These are phyloP conservation scores for Malacosoma neustria DNA, from an alignment of 2,888 invertebrate genomes.

Conservation along the genomic window DNA sequence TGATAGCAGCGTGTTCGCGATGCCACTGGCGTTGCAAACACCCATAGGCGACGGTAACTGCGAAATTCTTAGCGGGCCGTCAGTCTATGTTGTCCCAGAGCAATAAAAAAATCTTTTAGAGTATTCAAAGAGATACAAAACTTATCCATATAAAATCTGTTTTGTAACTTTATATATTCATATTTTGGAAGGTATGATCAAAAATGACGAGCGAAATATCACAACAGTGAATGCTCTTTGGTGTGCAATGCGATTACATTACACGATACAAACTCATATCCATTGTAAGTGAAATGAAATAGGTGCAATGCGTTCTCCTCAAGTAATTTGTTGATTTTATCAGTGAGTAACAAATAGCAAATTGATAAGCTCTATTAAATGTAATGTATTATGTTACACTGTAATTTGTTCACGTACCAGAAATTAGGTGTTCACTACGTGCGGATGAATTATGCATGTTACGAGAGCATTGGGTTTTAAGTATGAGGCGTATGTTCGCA, in stretches of 20 bases:
- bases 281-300: conserved; percentile 16
- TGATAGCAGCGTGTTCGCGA: no score
- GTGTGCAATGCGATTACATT: conserved; percentile 15
- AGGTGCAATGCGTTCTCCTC: conserved; percentile 8
- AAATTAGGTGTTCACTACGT: conserved; percentile 10
- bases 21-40: no score
- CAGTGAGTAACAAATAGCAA: conserved; percentile 10
- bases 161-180: no score
- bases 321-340: conserved; percentile 10
- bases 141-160: no score
- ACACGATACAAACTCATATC: conserved; percentile 14
- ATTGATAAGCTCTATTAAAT: conserved; percentile 3
- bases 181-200: no score
- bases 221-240: no score
- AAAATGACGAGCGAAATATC: no score
- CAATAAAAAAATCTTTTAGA: no score
- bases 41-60: no score
- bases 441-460: conserved; percentile 19
- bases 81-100: no score
- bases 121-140: no score
- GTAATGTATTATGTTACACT: neutral
- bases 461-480: conserved; percentile 25
- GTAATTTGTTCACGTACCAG: conserved; percentile 4
- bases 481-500: conserved; percentile 20
- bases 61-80: no score